Base-by-base conservation (phyloP, 1,140 invertebrate species). In the Drosophila grimshawi region DNA sequence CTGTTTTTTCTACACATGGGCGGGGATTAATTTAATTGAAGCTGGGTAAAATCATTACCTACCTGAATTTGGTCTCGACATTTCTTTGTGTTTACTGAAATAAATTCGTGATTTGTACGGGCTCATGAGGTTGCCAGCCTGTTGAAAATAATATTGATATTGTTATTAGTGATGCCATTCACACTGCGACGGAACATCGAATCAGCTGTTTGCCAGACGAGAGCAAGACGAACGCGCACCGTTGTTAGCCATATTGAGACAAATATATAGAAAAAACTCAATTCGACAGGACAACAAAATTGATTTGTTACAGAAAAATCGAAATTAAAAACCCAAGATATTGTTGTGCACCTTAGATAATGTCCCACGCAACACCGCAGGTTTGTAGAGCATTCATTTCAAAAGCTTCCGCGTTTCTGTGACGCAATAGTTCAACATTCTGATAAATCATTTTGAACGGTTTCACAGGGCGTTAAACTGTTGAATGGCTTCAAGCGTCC, bases 401-500 rank as follows among this genome's bases (percentile, higher is more conserved):
- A 33, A 39, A 62, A 1, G 8, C 8, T 32, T 41, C 48, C 65
- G 69, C 69, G 6, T 71, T 74, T 60, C n/a, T 88, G 83, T 88
- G 83, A 88, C 83, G 83, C 83, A 88, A 88, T 83, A 73, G 68
- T 57, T 46, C 6, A 3, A 2, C 39, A 51, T 49, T 57, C 6
- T 27, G 51, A 3, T 19, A 55, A 46, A 49, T 52, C 37, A 52
- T 59, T 57, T 53, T 10, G 46, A 69, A 33, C n/a, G 7, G 29
- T 39, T n/a, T 27, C 51, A 2, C 57, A 92, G 91, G 92, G 92
- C 49, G 49, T 76, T 2, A 83, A 90, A 67, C 73, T 92, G 3
- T 57, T 93, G 8, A 76, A 91, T 65, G 89, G 91, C 65, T 93
- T 90, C 74, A 94, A 93, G 75, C 93, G 92, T 55, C 93, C 93